Base-by-base conservation (phyloP, 1,140 invertebrate genomes). In the Idris sp. region DNA sequence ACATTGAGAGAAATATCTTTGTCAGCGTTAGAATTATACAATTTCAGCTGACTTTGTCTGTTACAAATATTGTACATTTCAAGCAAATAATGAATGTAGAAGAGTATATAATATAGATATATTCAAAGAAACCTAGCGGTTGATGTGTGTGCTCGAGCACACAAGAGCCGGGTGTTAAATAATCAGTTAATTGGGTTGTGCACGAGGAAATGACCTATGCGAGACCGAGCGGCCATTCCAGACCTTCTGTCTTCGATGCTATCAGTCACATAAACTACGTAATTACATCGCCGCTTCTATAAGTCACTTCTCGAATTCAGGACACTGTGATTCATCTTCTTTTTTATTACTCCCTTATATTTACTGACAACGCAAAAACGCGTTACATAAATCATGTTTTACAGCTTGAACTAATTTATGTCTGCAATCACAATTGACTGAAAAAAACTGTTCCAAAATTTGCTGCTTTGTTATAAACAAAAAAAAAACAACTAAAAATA, bases 161-260 rank as follows among this genome's bases (percentile, higher is more conserved):
- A 43, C 72, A 67, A 67, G 48, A 62, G 67, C 73, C 64, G n/a
- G n/a, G 77, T 72, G 81, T 86, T 85, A 80, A 84, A 82, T 87
- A 87, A 87, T 86, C 84, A 75, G 62, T 78, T 84, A 87, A 87
- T 86, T 86, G 69, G 86, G 84, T 86, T 87, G 84, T 80, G 83
- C 83, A 86, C 79, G 83, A 86, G 84, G 84, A 87, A 87, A 83
- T 84, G 81, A 81, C 82, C 84, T 84, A 83, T 81, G 81, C 78
- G 73, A 80, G 79, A 58, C 71, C 78, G 75, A 72, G 38, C 72
- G 71, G 72, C 68, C 74, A 76, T 78, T 83, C 74, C 74, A 81
- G 79, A 82, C 74, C 71, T 78, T 79, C 78, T 82, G 78, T 71
- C 71, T 78, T 73, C 56, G 46, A 67, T 58, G 43, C 61, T 64